phyloP scores from a whole-genome alignment of 2,888 invertebrate species.

The Drosophila fungiperda region DNA sequence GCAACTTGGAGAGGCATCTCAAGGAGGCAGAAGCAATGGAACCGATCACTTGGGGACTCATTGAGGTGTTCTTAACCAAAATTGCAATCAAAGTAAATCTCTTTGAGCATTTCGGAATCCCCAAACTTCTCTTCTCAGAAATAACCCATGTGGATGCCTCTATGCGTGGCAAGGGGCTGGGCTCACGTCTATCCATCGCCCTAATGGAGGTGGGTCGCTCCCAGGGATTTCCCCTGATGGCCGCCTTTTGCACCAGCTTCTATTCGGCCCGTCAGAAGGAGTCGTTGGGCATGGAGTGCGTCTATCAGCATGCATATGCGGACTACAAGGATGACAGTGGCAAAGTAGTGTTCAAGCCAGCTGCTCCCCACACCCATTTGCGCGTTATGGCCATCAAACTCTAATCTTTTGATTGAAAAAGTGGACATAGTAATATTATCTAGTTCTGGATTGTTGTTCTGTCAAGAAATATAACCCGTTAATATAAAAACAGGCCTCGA shows the following conservation, averaged over 20 bases:
- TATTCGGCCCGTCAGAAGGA: slow-evolving; percentile 72
- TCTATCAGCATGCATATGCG: slow-evolving; percentile 51
- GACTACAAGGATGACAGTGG: slow-evolving; percentile 64
- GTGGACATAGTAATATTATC: neutral
- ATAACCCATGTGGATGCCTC: slow-evolving; percentile 60
- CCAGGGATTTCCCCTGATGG: slow-evolving; percentile 58
- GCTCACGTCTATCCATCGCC: slow-evolving; percentile 57
- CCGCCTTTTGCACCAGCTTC: slow-evolving; percentile 70
- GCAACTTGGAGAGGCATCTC: slow-evolving; percentile 41
- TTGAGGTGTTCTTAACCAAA: slow-evolving; percentile 45
- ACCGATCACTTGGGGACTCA: slow-evolving; percentile 49
- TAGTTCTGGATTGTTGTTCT: neutral
- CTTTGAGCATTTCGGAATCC: slow-evolving; percentile 57
- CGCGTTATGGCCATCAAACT: slow-evolving; percentile 44
- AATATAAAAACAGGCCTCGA: neutral
- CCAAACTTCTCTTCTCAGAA: slow-evolving; percentile 66
- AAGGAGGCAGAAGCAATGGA: slow-evolving; percentile 39
- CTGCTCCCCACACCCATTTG: slow-evolving; percentile 55
- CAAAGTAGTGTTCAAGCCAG: slow-evolving; percentile 59
- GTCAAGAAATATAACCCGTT: neutral
- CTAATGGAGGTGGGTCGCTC: slow-evolving; percentile 64
- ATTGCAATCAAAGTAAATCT: slow-evolving; percentile 64
- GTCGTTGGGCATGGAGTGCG: slow-evolving; percentile 67
- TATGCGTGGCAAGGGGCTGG: slow-evolving; percentile 69
- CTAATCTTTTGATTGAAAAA: neutral